Evolutionary conservation across 1,140 invertebrate genomes (phyloP), one percentile per base, ranked within the genome.

Genomic region (Gryon sp.): DNA sequence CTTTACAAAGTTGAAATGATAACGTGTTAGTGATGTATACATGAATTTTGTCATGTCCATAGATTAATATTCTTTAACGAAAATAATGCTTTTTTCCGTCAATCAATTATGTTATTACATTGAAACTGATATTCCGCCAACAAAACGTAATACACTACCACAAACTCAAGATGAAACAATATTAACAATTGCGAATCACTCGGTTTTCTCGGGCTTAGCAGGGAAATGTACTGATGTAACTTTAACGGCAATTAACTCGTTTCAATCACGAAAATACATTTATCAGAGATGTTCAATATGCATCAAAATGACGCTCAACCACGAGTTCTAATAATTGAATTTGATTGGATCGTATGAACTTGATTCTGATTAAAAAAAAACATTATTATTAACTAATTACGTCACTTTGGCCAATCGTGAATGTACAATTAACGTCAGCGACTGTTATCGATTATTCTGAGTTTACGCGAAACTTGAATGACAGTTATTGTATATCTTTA

Each of bases 341-440:
- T 62, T 57, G 26, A 59, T 65, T 59, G 59, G 15, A 41, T 18
- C 22, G 20, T 11, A 59, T 73, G 52, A 63, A 52, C 59, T 65
- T 57, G 41, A 73, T 63, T 72, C 48, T 57, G 40, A 72, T 59
- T 34, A 50, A 30, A 63, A 72, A 20, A 73, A 73, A 73, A 73
- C 68, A 72, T 40, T 65, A 65, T 72, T 72, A 72, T 65, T 57
- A 63, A 73, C 53, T 66, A 74, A 74, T 74, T 66, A 65, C 38
- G 45, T 74, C 60, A 60, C 41, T 73, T 45, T 22, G 34, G 38
- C 28, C 41, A 57, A 24, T 57, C 34, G 43, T 19, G 34, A 62
- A 38, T 62, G 34, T 55, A 40, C 57, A 62, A 70, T 62, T 72
- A 55, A 34, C 57, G 50, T 62, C 69, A 41, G 57, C 50, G 24